Conservation (phyloP, 2,797 vertebrate species). For the Aldrovandia affinis region DNA sequence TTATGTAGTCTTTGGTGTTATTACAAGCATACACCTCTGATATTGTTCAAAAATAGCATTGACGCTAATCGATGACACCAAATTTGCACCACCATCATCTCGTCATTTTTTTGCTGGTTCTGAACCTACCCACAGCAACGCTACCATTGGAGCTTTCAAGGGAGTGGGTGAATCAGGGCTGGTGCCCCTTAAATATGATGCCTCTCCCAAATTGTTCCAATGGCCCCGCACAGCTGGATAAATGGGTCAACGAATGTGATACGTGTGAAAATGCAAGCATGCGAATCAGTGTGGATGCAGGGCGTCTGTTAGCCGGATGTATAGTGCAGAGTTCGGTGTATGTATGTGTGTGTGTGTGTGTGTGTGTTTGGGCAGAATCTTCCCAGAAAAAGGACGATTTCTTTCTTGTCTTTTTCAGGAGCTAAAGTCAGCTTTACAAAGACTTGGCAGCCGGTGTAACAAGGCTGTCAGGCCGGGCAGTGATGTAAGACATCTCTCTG, state of each 20-base stretch:
- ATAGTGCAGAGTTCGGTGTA: background rate
- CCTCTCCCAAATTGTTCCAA: background rate
- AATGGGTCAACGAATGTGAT: background rate
- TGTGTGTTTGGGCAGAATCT: background rate
- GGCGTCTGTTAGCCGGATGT: background rate
- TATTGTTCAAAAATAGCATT: too few relatives aligned
- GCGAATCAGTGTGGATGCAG: background rate
- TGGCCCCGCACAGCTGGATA: constrained; percentile 18
- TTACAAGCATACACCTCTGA: too few relatives aligned
- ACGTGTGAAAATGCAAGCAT: constrained; percentile 16
- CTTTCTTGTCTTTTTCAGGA: background rate
- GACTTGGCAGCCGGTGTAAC: constrained; percentile 18
- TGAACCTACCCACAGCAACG: background rate
- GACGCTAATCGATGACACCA: background rate
- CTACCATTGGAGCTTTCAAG: background rate
- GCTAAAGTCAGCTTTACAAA: constrained; percentile 27
- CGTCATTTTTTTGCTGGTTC: too few relatives aligned
- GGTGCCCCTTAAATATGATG: background rate
- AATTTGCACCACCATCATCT: background rate
- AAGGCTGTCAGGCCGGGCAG: constrained; percentile 7
- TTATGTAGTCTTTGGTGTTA: too few relatives aligned
- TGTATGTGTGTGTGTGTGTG: too few relatives aligned
- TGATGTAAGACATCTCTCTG: constrained; percentile 19
- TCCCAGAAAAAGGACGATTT: background rate
- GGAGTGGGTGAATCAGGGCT: background rate